phyloP scores from a whole-genome alignment of 2,797 vertebrate genomes.

The Mastacembelus armatus region DNA sequence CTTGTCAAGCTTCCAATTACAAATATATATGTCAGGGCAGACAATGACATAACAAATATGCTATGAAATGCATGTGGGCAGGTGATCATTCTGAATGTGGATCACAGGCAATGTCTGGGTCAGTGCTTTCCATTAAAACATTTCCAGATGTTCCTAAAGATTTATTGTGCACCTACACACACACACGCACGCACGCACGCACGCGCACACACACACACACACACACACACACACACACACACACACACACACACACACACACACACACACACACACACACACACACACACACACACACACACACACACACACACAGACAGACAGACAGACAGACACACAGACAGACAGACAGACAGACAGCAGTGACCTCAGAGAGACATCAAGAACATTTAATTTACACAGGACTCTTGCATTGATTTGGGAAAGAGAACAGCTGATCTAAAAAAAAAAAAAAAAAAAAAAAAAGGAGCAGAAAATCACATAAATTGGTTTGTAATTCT shows the following conservation, averaged over 20 bases:
- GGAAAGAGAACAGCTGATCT: neutral
- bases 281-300: too few species aligned
- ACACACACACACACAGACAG: too few species aligned
- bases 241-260: too few species aligned
- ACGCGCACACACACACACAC: too few species aligned
- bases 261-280: too few species aligned
- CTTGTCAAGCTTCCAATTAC: neutral
- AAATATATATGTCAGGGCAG: neutral
- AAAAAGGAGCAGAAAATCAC: neutral
- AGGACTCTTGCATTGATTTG: neutral
- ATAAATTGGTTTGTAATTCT: neutral
- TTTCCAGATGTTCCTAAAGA: constrained; percentile 14
- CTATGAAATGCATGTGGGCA: neutral
- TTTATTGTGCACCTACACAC: neutral
- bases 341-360: neutral
- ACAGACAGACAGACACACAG: too few species aligned
- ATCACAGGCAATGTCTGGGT: neutral
- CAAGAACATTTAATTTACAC: neutral
- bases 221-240: too few species aligned
- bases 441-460: neutral
- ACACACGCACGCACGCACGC: too few species aligned
- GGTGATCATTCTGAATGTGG: neutral
- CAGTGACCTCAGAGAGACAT: constrained; percentile 4
- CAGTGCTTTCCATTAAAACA: neutral
- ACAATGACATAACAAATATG: constrained; percentile 3